Evolutionary conservation across 2,888 invertebrate genomes (phyloP), one percentile per base, ranked within the genome.

Genomic region (Leptinotarsa peninsularis): DNA sequence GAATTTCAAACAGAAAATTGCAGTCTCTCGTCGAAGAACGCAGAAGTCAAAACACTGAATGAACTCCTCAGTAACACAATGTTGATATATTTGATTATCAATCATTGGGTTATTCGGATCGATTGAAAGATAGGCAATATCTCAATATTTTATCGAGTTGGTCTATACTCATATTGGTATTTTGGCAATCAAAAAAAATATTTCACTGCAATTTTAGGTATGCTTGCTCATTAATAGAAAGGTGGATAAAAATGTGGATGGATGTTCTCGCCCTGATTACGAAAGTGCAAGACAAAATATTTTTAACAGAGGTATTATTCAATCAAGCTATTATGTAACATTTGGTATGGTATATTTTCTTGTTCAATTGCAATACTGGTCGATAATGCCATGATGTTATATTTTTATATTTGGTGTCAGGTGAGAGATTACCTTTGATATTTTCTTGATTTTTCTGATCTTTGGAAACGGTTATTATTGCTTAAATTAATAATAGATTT

Each of bases 11-110:
- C 74, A 87, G 91, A 83, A 92, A 92, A 86, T 89, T 93, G 85
- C 91, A 91, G 84, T 90, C 91, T 0, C 89, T 93, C 78, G 89
- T 92, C 81, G 91, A 89, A 82, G 92, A 92, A 84, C 87, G 93
- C 4, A 89, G 90, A 84, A 90, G 90, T 76, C 90, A 88, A 78
- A 84, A 83, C 76, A 80, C 81, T 27, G 84, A 85, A 74, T 85
- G 58, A 70, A 15, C 18, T 21, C 7, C 13, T 43, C n/a, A 15
- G 43, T 43, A 10, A 43, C 3, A 43, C 43, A 70, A 60, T 70
- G 58, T 70, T 70, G 33, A 68, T 70, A n/a, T 50, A 69, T 69
- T 33, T 49, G 58, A 23, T 68, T 27, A n/a, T 67, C 54, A 33
- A 21, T 27, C 13, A 68, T 68, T 52, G 27, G 43, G 68, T 54